A percentile compares a stretch with the other conserved stretches of the same genome.
Conservation (phyloP, 2,113 vertebrate species). For the Anguilla rostrata region DNA sequence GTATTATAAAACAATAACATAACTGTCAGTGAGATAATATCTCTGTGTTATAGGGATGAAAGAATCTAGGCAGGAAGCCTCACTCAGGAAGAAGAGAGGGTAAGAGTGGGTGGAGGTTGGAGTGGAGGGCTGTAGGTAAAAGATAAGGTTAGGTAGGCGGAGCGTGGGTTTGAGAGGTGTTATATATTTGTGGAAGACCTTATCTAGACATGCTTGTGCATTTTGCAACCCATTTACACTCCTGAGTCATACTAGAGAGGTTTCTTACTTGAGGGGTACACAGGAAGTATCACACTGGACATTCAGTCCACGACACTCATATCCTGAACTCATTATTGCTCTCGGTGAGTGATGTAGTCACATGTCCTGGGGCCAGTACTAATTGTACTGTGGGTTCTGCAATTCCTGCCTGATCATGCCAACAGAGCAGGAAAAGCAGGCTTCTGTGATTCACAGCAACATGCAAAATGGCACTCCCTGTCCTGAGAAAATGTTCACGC, state of each 20-base stretch:
- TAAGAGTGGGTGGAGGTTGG: background rate
- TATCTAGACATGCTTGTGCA: background rate
- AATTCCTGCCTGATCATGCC: background rate
- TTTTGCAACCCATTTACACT: background rate
- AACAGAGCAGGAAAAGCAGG: background rate
- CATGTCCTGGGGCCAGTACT: background rate
- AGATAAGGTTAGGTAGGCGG: background rate
- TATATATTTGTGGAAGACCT: background rate
- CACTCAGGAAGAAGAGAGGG: conserved; percentile 17
- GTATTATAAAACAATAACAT: no score
- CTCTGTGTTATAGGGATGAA: no score
- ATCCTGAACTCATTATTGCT: background rate
- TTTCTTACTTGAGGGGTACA: background rate
- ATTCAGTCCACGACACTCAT: no score
- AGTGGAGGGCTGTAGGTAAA: background rate
- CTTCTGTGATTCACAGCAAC: background rate
- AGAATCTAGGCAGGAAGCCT: background rate
- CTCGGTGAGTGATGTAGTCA: background rate
- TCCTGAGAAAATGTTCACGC: background rate
- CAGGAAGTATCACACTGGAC: no score
- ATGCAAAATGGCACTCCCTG: background rate
- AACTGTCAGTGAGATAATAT: no score
- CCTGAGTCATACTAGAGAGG: background rate
- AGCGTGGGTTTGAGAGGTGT: background rate
- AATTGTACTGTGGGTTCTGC: background rate